phyloP scores from a whole-genome alignment of 2,888 invertebrate species.

The Neocrepidodera transversa region DNA sequence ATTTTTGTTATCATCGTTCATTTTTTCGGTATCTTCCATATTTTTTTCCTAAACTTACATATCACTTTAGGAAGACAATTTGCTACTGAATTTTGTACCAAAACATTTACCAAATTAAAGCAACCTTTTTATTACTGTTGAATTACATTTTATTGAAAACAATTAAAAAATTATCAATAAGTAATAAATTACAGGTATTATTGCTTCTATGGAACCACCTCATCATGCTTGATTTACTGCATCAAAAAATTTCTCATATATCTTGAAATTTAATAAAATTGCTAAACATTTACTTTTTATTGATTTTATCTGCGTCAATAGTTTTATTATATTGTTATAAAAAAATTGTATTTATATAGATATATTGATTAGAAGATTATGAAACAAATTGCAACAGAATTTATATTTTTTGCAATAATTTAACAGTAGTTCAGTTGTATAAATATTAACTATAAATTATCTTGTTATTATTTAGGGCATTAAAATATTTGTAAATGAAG shows the following conservation, averaged over 20 bases:
- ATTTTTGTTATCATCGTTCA: no score
- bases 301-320: background rate
- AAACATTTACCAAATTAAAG: background rate
- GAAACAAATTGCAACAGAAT: no score
- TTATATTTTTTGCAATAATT: no score
- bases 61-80: background rate
- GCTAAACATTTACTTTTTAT: background rate
- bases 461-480: no score
- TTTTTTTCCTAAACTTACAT: no score
- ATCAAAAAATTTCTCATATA: background rate
- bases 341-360: background rate
- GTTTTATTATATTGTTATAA: background rate
- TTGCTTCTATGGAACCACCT: background rate
- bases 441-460: no score
- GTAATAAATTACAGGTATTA: background rate
- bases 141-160: background rate
- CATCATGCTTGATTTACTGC: background rate
- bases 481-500: no score
- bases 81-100: background rate
- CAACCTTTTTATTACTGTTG: background rate
- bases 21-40: no score
- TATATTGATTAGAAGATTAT: background rate
- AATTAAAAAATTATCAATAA: background rate
- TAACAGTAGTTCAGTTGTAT: no score
- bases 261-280: background rate